These are phyloP conservation scores for Trichomycterus rosablanca DNA, from an alignment of 2,113 vertebrate species.

Conservation along the genomic window DNA sequence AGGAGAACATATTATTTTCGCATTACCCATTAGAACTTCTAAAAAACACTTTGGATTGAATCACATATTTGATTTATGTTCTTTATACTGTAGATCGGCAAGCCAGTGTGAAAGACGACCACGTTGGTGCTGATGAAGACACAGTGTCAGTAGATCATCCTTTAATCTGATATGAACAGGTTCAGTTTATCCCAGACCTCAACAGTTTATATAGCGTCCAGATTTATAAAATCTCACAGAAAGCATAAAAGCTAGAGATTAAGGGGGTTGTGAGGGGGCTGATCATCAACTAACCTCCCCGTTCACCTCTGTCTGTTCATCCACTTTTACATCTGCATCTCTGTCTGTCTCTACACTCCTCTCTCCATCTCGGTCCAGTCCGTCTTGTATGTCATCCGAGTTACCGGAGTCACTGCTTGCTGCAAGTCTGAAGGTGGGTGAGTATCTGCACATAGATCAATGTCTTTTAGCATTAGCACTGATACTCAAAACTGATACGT, in stretches of 20 bases:
- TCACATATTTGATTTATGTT: too few species aligned
- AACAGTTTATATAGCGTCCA: slow-evolving; percentile 39
- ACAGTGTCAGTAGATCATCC: background rate
- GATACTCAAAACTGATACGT: too few species aligned
- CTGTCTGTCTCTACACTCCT: slow-evolving; percentile 43
- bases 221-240: too few species aligned
- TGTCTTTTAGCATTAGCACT: background rate
- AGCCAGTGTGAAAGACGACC: too few species aligned
- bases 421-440: slow-evolving; percentile 85
- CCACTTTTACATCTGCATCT: slow-evolving; percentile 1
- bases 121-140: too few species aligned
- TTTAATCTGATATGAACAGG: slow-evolving; percentile 16
- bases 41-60: too few species aligned
- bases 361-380: slow-evolving; percentile 70
- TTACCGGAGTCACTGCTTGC: slow-evolving; percentile 98
- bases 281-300: slow-evolving; percentile 57
- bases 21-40: too few species aligned
- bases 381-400: slow-evolving; percentile 92
- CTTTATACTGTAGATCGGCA: too few species aligned
- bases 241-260: too few species aligned
- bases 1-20: too few species aligned
- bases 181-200: slow-evolving; percentile 10
- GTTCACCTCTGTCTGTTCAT: slow-evolving; percentile 14
- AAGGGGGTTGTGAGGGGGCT: background rate
- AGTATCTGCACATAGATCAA: slow-evolving; percentile 75